Evolutionary conservation across 2,888 invertebrate species (phyloP), one percentile per base, ranked within the genome.

Genomic region (Plebejus anna): DNA sequence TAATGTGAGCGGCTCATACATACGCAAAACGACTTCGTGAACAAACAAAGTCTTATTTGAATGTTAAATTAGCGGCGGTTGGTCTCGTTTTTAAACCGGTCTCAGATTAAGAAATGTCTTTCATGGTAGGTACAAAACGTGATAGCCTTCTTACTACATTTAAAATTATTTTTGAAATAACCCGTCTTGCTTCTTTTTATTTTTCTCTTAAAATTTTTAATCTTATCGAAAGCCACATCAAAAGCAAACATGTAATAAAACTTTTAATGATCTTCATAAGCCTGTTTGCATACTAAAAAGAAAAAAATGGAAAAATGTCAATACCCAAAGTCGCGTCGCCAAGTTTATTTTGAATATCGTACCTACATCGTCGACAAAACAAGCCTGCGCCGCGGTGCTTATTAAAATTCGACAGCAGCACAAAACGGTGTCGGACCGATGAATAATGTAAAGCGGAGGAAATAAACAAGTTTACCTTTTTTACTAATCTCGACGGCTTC

Each of bases 1-100:
- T 84, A 82, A 85, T 81, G 89, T 90, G 87, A 88, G 85, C 82
- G 83, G 84, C 81, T 82, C 87, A 91, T 92, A 81, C 88, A 91
- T 92, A 92, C 85, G 87, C 89, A 91, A 66, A 88, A 90, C 90
- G 86, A 88, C 86, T 82, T 80, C 84, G 86, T 86, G 85, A 36
- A 89, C 88, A 91, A 90, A 91, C 91, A 91, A 89, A 87, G 85
- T 85, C 84, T 78, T 79, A 91, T 92, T 90, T 91, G 86, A 91
- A 92, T 91, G 85, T 91, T 81, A 90, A 90, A 91, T 90, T 83
- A 82, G 82, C 85, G 83, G 87, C 85, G 85, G 82, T 84, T 32
- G 88, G 88, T 90, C 88, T 89, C 85, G 83, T 87, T 91, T 86
- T 87, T 88, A 86, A 87, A 89, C 89, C 87, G 87, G 82, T 82